Evolutionary conservation across 1,140 invertebrate genomes (phyloP).

Genomic region (Aphis gossypii): DNA sequence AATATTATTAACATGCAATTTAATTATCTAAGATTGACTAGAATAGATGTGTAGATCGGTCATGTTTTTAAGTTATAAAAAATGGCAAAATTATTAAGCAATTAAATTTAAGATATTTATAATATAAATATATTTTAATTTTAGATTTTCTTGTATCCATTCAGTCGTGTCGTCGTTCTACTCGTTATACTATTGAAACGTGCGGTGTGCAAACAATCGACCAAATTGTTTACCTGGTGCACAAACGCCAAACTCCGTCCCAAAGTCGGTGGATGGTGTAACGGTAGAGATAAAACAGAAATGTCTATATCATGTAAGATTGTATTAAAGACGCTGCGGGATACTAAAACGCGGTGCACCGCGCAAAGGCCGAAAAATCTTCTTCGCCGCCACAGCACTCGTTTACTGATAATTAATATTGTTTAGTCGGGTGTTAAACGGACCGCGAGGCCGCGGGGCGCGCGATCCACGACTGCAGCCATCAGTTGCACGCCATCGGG

Average conservation of each 20-base stretch:
- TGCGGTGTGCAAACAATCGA: neutral
- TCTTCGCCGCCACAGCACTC: neutral
- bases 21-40: too few species aligned
- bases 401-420: slow-evolving; percentile 51
- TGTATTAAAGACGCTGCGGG: neutral
- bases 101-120: neutral
- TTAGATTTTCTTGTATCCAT: neutral
- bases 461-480: neutral
- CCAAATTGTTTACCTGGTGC: neutral
- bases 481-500: slow-evolving; percentile 23
- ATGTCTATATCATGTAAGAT: neutral
- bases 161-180: neutral
- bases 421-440: slow-evolving; percentile 52
- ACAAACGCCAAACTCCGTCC: neutral
- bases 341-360: neutral
- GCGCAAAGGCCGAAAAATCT: neutral
- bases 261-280: neutral
- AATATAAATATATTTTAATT: neutral
- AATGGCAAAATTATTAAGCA: too few species aligned
- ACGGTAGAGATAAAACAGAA: neutral
- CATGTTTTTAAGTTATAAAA: too few species aligned
- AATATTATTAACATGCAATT: too few species aligned
- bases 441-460: neutral
- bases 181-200: neutral
- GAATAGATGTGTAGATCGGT: too few species aligned